A percentile compares a stretch with the other conserved stretches of the same genome.
phyloP scores from a whole-genome alignment of 2,888 invertebrate species.

The Cremastobaeus sp. region DNA sequence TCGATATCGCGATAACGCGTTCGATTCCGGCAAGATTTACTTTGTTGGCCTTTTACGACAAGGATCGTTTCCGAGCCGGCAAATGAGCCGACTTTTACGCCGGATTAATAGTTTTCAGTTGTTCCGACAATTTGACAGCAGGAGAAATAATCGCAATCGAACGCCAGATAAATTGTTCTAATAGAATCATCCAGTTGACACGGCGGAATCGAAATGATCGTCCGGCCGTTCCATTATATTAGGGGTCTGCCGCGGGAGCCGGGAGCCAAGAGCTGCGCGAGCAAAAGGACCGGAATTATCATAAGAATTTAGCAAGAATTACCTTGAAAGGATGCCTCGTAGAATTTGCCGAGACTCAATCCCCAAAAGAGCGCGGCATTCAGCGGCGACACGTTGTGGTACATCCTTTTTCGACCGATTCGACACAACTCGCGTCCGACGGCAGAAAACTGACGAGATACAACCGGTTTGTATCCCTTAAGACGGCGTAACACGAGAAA shows the following conservation, averaged over 20 bases:
- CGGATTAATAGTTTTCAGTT: no score
- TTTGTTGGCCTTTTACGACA: no score
- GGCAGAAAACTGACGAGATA: constrained; percentile 54
- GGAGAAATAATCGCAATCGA: neutral
- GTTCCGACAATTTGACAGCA: no score
- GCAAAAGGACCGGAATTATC: constrained; percentile 43
- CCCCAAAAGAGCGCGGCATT: constrained; percentile 75
- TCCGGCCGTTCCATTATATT: constrained; percentile 13
- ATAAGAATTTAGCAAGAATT: constrained; percentile 56
- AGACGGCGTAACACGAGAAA: constrained; percentile 65
- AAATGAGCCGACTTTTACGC: no score
- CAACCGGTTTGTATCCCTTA: constrained; percentile 64
- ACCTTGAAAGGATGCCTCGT: constrained; percentile 58
- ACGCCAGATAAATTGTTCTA: neutral
- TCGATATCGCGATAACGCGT: no score
- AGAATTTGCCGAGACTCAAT: constrained; percentile 65
- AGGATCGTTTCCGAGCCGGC: no score
- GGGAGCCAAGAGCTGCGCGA: no score
- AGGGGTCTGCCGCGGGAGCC: no score
- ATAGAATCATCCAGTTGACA: constrained; percentile 15
- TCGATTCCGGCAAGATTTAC: no score
- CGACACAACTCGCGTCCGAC: constrained; percentile 42
- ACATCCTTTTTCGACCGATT: constrained; percentile 67
- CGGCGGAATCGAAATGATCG: neutral
- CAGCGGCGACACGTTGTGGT: constrained; percentile 71